A percentile compares a stretch with the other conserved stretches of the same genome.
phyloP scores from a whole-genome alignment of 1,140 invertebrate species.

The Lutraria rhynchaena region DNA sequence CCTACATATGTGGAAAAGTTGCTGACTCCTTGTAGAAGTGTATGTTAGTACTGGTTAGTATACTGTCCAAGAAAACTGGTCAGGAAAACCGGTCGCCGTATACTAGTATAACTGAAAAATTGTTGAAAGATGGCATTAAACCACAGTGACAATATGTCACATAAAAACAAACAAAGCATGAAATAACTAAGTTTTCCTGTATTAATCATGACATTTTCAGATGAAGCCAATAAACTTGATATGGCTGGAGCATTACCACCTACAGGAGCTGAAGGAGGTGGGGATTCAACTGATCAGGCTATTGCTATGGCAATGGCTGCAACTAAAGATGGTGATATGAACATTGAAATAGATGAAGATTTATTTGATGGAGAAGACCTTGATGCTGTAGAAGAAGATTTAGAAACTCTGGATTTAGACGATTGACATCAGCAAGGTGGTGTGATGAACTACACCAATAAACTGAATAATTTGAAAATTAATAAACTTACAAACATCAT shows the following conservation, averaged over 20 bases:
- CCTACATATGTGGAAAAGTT: too few relatives aligned
- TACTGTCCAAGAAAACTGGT: too few relatives aligned
- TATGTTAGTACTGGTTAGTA: too few relatives aligned
- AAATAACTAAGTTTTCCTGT: too few relatives aligned
- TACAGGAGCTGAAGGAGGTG: constrained; percentile 47
- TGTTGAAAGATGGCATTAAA: too few relatives aligned
- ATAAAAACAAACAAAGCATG: too few relatives aligned
- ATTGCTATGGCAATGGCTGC: constrained; percentile 76
- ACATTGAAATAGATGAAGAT: constrained; percentile 95
- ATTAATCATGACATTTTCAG: constrained; percentile 55
- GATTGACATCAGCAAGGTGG: constrained; percentile 61
- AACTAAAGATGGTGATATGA: constrained; percentile 75
- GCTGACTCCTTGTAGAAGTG: too few relatives aligned
- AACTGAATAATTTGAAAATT: background rate
- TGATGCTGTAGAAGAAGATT: constrained; percentile 91
- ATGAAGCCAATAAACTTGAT: constrained; percentile 73
- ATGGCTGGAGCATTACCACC: constrained; percentile 71
- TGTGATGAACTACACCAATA: constrained; percentile 11
- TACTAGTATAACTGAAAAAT: too few relatives aligned
- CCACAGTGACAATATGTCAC: too few relatives aligned
- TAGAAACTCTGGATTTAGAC: constrained; percentile 84
- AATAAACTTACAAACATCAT: background rate
- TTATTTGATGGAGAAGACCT: constrained; percentile 95
- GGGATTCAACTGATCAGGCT: constrained; percentile 67
- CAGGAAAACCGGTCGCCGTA: too few relatives aligned